Percentiles rank a stretch among this genome's conserved stretches.
Evolutionary conservation across 1,140 invertebrate species (phyloP).

Genomic region (Aphelinus certus): DNA sequence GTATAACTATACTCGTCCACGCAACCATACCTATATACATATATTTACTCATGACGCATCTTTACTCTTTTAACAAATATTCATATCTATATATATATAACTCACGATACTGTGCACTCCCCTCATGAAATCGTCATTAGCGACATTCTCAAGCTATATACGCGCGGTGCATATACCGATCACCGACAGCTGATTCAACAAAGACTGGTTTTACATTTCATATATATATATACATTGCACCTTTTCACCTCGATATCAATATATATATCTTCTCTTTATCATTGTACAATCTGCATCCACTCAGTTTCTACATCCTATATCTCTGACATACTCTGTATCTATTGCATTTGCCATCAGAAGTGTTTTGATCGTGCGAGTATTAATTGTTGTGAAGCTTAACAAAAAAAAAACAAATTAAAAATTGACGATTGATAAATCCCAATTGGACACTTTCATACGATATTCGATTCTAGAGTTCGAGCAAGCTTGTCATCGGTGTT

Average conservation of each 20-base stretch:
- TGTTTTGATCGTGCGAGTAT: too few relatives aligned
- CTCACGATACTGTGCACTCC: conserved; percentile 21
- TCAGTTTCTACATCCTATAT: background rate
- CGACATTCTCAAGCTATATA: too few relatives aligned
- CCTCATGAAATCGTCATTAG: conserved; percentile 9
- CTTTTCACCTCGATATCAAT: too few relatives aligned
- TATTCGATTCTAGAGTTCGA: too few relatives aligned
- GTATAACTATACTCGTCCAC: conserved; percentile 20
- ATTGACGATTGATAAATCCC: background rate
- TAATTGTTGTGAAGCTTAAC: too few relatives aligned
- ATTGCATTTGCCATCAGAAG: too few relatives aligned
- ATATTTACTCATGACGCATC: background rate
- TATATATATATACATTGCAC: too few relatives aligned
- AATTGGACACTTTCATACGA: background rate
- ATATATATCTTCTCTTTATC: background rate
- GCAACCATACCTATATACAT: background rate
- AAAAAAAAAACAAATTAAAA: background rate
- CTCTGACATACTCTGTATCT: background rate
- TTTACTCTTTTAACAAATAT: background rate
- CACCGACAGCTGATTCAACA: too few relatives aligned
- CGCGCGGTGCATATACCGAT: too few relatives aligned
- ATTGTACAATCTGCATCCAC: background rate
- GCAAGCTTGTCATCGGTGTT: too few relatives aligned
- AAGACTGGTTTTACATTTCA: too few relatives aligned
- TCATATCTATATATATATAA: conserved; percentile 11